phyloP scores from a whole-genome alignment of 2,888 invertebrate species.

The Arctia plantaginis region DNA sequence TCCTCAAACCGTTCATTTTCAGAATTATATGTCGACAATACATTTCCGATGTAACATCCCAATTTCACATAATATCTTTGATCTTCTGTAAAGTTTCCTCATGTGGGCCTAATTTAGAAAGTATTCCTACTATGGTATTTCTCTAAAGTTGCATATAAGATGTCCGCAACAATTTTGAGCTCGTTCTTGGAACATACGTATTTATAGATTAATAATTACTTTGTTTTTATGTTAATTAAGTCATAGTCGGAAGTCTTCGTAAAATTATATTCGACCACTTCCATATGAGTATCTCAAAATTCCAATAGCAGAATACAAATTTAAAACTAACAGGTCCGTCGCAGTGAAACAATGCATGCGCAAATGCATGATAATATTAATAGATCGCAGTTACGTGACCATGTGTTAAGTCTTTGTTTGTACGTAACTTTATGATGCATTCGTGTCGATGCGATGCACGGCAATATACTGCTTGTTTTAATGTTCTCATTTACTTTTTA shows the following conservation, averaged over 20 bases:
- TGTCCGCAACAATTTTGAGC: neutral
- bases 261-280: neutral
- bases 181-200: neutral
- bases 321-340: slow-evolving; percentile 32
- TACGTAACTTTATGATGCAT: slow-evolving; percentile 47
- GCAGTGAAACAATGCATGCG: slow-evolving; percentile 56
- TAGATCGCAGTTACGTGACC: slow-evolving; percentile 60
- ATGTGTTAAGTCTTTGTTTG: slow-evolving; percentile 54
- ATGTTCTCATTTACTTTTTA: slow-evolving; percentile 41
- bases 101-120: too few relatives aligned
- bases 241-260: neutral
- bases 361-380: slow-evolving; percentile 57
- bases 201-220: neutral
- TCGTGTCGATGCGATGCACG: slow-evolving; percentile 30
- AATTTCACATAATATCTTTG: too few relatives aligned
- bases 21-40: too few relatives aligned
- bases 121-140: neutral
- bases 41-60: too few relatives aligned
- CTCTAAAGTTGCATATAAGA: neutral
- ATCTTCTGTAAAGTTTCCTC: too few relatives aligned
- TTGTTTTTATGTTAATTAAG: neutral
- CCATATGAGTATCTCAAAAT: slow-evolving; percentile 2
- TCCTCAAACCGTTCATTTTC: too few relatives aligned
- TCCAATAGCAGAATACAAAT: slow-evolving; percentile 35
- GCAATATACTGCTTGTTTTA: slow-evolving; percentile 43